These are phyloP conservation scores for Chorisops tibialis DNA, from an alignment of 2,888 invertebrate species.

Conservation along the genomic window DNA sequence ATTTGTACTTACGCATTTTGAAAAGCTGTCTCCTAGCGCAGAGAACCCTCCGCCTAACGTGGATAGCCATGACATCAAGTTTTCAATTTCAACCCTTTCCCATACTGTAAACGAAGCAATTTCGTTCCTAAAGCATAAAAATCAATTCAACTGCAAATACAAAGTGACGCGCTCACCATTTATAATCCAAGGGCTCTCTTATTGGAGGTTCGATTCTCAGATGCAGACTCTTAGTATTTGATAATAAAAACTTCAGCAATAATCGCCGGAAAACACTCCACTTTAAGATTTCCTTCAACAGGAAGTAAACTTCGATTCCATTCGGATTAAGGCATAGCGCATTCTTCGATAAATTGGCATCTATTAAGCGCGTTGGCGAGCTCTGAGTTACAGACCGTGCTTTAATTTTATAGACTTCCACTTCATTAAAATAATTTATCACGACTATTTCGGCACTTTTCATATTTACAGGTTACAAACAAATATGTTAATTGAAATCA, in stretches of 20 bases:
- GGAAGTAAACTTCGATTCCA: constrained; percentile 41
- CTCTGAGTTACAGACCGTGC: no score
- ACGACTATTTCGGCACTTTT: no score
- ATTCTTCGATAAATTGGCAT: no score
- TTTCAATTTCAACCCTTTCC: constrained; percentile 73
- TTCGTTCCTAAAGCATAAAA: constrained; percentile 53
- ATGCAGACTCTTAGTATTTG: constrained; percentile 38
- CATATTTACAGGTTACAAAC: no score
- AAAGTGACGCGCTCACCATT: constrained; percentile 56
- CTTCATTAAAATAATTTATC: no score
- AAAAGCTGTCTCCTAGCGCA: constrained; percentile 85
- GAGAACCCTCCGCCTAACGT: constrained; percentile 96
- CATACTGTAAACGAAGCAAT: constrained; percentile 54
- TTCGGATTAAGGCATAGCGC: constrained; percentile 32
- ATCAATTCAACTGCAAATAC: constrained; percentile 6
- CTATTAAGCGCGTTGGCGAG: no score
- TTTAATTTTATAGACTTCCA: no score
- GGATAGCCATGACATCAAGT: constrained; percentile 90
- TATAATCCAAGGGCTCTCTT: constrained; percentile 65
- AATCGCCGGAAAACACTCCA: constrained; percentile 37
- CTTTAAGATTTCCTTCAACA: constrained; percentile 41
- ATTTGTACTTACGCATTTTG: constrained; percentile 69
- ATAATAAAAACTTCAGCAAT: constrained; percentile 32
- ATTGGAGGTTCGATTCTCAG: constrained; percentile 59
- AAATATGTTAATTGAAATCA: no score